Evolutionary conservation across 2,113 vertebrate species (phyloP).

Genomic region (Rhodinocichla rosea): DNA sequence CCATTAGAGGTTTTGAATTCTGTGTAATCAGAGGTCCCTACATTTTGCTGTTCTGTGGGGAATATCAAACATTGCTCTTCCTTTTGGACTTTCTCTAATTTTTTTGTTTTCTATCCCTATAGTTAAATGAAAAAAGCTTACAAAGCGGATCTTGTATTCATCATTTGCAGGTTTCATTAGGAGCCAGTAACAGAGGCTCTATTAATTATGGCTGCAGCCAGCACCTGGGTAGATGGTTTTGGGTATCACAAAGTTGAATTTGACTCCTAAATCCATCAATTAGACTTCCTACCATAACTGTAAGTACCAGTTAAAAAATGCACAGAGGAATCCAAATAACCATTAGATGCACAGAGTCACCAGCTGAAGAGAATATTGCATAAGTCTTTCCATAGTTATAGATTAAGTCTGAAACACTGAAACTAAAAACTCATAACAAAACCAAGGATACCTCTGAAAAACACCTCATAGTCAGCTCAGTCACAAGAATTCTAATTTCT

Average conservation of each 20-base stretch:
- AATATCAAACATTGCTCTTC: not conserved
- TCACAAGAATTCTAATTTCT: not conserved
- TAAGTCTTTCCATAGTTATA: not conserved
- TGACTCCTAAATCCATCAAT: not conserved
- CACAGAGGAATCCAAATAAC: not conserved
- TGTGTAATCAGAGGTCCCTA: not conserved
- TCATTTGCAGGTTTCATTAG: not conserved
- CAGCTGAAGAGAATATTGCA: not conserved
- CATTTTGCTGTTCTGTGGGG: not conserved
- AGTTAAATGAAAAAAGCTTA: not conserved
- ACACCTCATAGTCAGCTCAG: not conserved
- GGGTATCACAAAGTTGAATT: not conserved
- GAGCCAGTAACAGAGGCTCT: not conserved
- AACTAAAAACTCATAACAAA: not conserved
- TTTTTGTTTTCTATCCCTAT: not conserved
- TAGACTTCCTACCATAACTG: not conserved
- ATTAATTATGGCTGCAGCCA: not conserved
- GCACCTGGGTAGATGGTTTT: not conserved
- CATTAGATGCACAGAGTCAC: not conserved
- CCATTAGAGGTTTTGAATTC: accelerated
- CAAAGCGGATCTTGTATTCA: not conserved
- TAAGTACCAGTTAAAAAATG: not conserved
- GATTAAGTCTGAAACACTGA: not conserved
- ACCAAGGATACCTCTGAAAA: not conserved
- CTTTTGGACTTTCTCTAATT: not conserved